Base-by-base conservation (phyloP, 1,140 invertebrate genomes). In the Pygmarrhopalites habei region DNA sequence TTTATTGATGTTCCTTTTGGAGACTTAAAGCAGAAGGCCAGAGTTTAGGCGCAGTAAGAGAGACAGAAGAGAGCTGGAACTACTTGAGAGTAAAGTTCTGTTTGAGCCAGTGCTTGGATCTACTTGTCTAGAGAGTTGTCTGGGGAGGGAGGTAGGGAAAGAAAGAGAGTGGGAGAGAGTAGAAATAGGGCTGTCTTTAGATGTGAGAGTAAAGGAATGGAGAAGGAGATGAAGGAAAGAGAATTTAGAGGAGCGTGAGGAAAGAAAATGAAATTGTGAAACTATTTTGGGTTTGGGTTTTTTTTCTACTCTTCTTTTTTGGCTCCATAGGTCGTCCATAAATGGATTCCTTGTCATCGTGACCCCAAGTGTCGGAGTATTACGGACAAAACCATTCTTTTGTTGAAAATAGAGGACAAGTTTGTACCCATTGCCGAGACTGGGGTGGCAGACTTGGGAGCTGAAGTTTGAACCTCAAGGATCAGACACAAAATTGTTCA, bases 391-490 rank as follows among this genome's bases (percentile, higher is more conserved):
- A 90, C 86, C 21, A 92, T 97, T 41, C 77, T 95, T 1, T 81
- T 97, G n/a, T 82, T 97, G 1, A 88, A 92, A 76, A 90, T 95
- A 55, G 90, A 90, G 4, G 91, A 95, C 70, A 88, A 86, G 69
- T 95, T 86, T 77, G 92, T 97, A 57, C 92, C 92, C 19, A 91
- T 97, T 60, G 89, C 89, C 1, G 92, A 95, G 75, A 82, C 83
- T 73, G 92, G 90, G 49, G 85, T 95, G 10, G 82, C 87, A 66
- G 87, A 41, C 28, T 51, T 60, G 23, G 62, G 43, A 32, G 25
- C 47, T 25, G 62, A 64, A 29, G 28, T 35, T 26, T 57, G 32
- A 62, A n/a, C n/a, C n/a, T n/a, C n/a, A n/a, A n/a, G n/a, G n/a
- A n/a, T n/a, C n/a, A n/a, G n/a, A n/a, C n/a, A n/a, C n/a, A n/a